Conservation (phyloP, 2,888 invertebrate genomes). For the Ryuthela nishihirai region DNA sequence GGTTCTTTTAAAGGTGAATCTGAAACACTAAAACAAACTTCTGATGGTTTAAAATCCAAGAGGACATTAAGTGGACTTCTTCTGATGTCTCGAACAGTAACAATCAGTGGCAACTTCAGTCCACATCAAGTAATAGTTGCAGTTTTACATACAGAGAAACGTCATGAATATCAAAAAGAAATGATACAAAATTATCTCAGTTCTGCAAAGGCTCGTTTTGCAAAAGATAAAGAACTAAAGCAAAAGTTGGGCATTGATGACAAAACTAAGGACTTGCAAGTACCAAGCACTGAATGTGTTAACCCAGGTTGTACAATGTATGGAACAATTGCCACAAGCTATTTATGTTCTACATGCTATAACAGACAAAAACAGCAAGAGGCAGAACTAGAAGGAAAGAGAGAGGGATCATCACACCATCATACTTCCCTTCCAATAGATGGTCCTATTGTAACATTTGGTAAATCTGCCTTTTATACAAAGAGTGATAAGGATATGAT, state of each 20-base stretch:
- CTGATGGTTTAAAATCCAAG: constrained; percentile 20
- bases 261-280: not conserved
- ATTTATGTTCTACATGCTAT: constrained; percentile 56
- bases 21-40: constrained; percentile 6
- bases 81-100: constrained; percentile 7
- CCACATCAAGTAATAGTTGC: constrained; percentile 63
- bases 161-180: constrained; percentile 69
- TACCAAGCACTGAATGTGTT: no score
- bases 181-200: constrained; percentile 76
- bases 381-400: constrained; percentile 37
- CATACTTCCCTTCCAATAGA: not conserved
- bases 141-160: constrained; percentile 61
- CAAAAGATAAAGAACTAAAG: constrained; percentile 46
- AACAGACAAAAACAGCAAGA: constrained; percentile 52
- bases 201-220: constrained; percentile 60
- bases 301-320: constrained; percentile 54
- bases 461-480: constrained; percentile 34
- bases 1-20: constrained; percentile 41
- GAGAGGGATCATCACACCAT: not conserved
- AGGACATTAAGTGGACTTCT: constrained; percentile 21
- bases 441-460: constrained; percentile 14
- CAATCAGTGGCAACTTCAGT: constrained; percentile 16
- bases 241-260: constrained; percentile 41
- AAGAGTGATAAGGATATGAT: constrained; percentile 13
- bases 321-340: constrained; percentile 54